Evolutionary conservation across 2,113 vertebrate species (phyloP).

Genomic region (Toxostoma redivivum): DNA sequence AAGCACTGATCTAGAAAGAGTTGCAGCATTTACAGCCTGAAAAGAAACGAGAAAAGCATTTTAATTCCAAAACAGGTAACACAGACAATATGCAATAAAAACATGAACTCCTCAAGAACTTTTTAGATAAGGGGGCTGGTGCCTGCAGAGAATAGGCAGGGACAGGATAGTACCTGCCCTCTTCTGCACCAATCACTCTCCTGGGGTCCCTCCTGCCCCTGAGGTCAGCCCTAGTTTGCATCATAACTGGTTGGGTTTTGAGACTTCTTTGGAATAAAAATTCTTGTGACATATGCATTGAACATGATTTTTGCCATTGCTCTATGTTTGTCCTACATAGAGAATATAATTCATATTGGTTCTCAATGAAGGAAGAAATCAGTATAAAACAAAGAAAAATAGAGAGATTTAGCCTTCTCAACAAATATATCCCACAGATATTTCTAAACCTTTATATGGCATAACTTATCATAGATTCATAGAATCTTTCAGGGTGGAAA

Average conservation of each 20-base stretch:
- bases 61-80: not conserved
- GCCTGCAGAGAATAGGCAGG: too few species aligned
- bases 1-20: not conserved
- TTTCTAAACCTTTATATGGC: not conserved
- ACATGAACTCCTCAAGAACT: rapidly evolving
- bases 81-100: not conserved
- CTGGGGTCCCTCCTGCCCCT: not conserved
- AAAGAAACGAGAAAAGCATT: not conserved
- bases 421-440: not conserved
- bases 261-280: not conserved
- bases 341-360: not conserved
- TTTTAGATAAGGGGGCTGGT: not conserved
- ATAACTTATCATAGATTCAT: not conserved
- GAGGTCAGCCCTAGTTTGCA: not conserved
- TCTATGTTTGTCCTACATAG: not conserved
- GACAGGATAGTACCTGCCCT: not conserved
- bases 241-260: not conserved
- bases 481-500: not conserved
- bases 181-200: not conserved
- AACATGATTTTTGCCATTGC: not conserved
- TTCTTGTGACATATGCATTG: not conserved
- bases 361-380: not conserved
- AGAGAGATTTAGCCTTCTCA: not conserved
- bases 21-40: not conserved
- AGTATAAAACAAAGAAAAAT: not conserved